These are phyloP conservation scores for Myxocyprinus asiaticus DNA, from an alignment of 2,113 vertebrate genomes.

Conservation along the genomic window DNA sequence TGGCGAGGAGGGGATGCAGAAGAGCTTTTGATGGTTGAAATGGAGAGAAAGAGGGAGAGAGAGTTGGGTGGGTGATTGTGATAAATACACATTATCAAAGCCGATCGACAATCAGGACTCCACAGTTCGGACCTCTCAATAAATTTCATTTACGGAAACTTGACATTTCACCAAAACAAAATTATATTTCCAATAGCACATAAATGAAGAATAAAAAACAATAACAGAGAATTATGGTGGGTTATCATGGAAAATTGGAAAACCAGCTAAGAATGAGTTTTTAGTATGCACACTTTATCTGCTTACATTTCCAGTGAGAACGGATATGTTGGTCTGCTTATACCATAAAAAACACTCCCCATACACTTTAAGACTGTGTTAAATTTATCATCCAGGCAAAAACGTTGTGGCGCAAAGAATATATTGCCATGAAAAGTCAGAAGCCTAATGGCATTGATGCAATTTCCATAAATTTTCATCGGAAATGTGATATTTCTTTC, in stretches of 20 bases:
- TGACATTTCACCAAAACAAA: slow-evolving; percentile 45
- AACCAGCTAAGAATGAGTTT: not conserved
- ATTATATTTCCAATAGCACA: slow-evolving; percentile 47
- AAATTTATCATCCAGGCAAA: slow-evolving; percentile 75
- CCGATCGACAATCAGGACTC: no score
- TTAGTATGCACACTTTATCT: slow-evolving; percentile 44
- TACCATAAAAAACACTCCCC: slow-evolving; percentile 61
- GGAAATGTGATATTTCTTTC: slow-evolving; percentile 80
- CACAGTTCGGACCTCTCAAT: not conserved
- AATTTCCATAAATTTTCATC: slow-evolving; percentile 84
- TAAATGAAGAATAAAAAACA: slow-evolving; percentile 41
- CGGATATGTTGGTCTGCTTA: slow-evolving; percentile 27
- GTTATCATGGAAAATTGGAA: no score
- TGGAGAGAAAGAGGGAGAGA: slow-evolving; percentile 55
- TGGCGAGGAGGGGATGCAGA: slow-evolving; percentile 45
- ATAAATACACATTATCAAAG: no score
- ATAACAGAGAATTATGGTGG: slow-evolving; percentile 24
- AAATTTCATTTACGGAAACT: slow-evolving; percentile 53
- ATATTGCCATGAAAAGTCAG: slow-evolving; percentile 83
- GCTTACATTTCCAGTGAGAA: slow-evolving; percentile 40
- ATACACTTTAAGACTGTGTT: slow-evolving; percentile 72
- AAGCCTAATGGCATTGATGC: slow-evolving; percentile 77
- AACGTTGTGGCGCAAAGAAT: slow-evolving; percentile 63
- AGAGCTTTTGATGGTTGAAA: slow-evolving; percentile 56
- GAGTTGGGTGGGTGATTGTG: slow-evolving; percentile 1